A percentile compares a stretch with the other conserved stretches of the same genome.
Conservation (phyloP, 2,888 invertebrate genomes). For the Steinernema carpocapsae region DNA sequence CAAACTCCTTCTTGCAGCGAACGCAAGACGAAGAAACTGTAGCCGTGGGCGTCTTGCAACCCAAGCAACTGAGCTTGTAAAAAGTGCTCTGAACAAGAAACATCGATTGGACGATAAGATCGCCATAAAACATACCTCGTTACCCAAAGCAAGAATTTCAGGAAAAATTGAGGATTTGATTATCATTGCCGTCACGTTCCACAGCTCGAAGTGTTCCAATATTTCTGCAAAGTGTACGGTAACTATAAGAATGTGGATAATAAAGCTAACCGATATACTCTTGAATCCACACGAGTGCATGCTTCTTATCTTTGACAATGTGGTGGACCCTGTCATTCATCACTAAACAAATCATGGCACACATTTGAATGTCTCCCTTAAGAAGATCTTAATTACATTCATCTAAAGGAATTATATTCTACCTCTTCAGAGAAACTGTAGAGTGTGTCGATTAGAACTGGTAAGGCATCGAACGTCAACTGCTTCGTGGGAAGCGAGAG, state of each 20-base stretch:
- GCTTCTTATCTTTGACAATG: background rate
- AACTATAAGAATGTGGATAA: background rate
- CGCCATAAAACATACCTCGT: background rate
- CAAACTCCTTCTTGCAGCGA: constrained; percentile 13
- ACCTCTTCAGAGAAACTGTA: constrained; percentile 16
- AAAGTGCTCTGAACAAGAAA: background rate
- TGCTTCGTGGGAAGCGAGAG: background rate
- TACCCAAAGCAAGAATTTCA: constrained; percentile 11
- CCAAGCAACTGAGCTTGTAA: background rate
- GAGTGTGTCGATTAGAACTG: background rate
- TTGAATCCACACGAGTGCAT: background rate
- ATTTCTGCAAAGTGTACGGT: background rate
- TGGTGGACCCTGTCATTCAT: background rate
- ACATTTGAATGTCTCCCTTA: constrained; percentile 22
- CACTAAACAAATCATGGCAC: background rate
- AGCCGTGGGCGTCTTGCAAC: background rate
- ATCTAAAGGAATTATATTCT: no score
- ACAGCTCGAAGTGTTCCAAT: constrained; percentile 1
- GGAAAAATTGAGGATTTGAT: background rate
- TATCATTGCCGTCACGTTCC: constrained; percentile 5
- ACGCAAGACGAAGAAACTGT: background rate
- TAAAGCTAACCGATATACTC: constrained; percentile 16
- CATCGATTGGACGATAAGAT: background rate
- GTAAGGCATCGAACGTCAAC: background rate
- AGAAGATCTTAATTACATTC: background rate